Base-by-base conservation (phyloP, 1,140 invertebrate species). In the Leguminivora glycinivorella region DNA sequence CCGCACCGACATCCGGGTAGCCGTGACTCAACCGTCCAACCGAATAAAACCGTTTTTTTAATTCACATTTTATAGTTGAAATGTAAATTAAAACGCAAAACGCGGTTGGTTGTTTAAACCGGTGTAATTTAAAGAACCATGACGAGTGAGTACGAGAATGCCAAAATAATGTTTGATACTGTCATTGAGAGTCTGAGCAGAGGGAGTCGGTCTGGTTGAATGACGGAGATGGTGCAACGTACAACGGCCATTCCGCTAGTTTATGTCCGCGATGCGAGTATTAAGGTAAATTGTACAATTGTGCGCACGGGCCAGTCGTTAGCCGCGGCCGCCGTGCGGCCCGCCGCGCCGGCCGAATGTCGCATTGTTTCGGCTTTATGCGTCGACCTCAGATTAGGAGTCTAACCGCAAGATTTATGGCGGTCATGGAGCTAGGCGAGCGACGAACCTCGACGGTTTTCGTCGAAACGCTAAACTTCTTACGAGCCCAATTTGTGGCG, bases 251-350 rank as follows among this genome's bases (percentile, higher is more conserved):
- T 84, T 83, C 74, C 70, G 82, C 82, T 86, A 82, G 81, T 89
- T 87, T 85, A 85, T 87, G 81, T 85, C 77, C 76, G 79, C 75
- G 77, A 79, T 75, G 81, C 78, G 76, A 76, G 82, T 83, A 89
- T 91, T 88, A 89, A 88, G 81, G 87, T 90, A 90, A 89, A 90
- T 89, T 88, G 86, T 84, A 89, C 81, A 87, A 87, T 88, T 87
- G 85, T 81, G 78, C 77, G 85, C 89, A 90, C 89, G 87, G 83
- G 89, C 83, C 85, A 82, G 81, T 89, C 87, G 88, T 90, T 87
- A 90, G 77, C 73, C 72, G 77, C 73, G 71, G 70, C 67, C 78
- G 82, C 85, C 86, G 83, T 83, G 84, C 87, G 78, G 77, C 80
- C 87, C 79, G 77, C 80, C 73, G 73, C 76, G 77, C 74, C 78